phyloP scores from a whole-genome alignment of 2,797 vertebrate species.

The Calcarius lapponicus region DNA sequence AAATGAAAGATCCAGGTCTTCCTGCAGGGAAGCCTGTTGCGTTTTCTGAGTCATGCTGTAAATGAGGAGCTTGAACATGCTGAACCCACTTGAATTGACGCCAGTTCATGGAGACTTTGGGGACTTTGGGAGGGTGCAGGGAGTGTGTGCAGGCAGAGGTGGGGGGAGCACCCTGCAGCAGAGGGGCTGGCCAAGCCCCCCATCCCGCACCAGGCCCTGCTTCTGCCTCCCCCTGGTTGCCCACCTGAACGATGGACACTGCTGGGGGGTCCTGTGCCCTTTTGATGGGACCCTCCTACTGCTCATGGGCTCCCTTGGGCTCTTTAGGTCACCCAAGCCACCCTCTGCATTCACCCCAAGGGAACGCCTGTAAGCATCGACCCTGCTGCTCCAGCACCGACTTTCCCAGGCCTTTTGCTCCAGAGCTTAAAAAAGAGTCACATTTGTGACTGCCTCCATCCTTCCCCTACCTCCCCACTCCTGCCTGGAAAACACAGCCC shows the following conservation, averaged over 20 bases:
- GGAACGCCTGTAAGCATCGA: not conserved
- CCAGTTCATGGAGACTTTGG: accelerated
- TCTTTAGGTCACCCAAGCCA: not conserved
- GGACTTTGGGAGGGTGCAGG: not conserved
- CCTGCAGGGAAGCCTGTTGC: not conserved
- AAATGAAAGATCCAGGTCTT: not conserved
- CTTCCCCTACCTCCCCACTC: not conserved
- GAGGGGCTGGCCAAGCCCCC: not conserved
- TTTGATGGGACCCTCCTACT: not conserved
- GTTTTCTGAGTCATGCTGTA: not conserved
- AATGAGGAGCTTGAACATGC: not conserved
- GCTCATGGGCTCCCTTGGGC: not conserved
- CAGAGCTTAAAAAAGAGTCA: not conserved
- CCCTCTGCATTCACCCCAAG: not conserved
- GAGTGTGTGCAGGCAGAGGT: accelerated
- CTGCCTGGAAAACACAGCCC: not conserved
- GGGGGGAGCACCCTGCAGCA: not conserved
- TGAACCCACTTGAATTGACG: not conserved
- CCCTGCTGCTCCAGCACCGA: not conserved
- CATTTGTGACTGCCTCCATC: not conserved
- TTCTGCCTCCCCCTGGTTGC: not conserved
- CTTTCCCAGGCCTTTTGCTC: conserved; percentile 37
- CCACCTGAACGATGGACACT: not conserved
- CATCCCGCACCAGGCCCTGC: not conserved
- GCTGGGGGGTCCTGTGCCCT: accelerated